phyloP scores from a whole-genome alignment of 1,140 invertebrate species.

The Limonius californicus region DNA sequence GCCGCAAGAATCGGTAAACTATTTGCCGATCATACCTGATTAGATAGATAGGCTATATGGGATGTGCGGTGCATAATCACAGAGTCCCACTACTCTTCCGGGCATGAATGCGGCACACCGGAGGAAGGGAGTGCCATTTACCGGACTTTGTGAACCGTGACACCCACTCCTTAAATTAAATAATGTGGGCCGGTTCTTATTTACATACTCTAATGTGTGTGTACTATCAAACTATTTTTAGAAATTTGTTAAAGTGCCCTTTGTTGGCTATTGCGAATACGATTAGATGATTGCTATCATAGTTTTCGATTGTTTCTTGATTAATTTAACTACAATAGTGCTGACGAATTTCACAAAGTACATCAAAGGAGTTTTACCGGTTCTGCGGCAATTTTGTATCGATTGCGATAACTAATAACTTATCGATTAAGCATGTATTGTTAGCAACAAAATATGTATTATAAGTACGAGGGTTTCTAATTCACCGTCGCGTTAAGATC shows the following conservation, averaged over 20 bases:
- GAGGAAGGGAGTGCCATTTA: constrained; percentile 12
- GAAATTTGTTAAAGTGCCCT: not conserved
- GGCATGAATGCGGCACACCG: not conserved
- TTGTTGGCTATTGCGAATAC: too few relatives aligned
- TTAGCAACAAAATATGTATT: too few relatives aligned
- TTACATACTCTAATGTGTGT: constrained; percentile 4
- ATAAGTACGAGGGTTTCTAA: too few relatives aligned
- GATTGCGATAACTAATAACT: too few relatives aligned
- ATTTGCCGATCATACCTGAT: not conserved
- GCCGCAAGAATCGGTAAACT: not conserved
- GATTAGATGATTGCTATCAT: too few relatives aligned
- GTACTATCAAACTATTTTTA: not conserved
- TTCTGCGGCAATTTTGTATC: too few relatives aligned
- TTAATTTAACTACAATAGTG: too few relatives aligned
- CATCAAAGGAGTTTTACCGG: too few relatives aligned
- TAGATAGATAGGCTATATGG: constrained; percentile 1
- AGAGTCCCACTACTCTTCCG: constrained; percentile 10
- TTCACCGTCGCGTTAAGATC: too few relatives aligned
- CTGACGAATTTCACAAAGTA: too few relatives aligned
- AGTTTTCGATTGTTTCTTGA: too few relatives aligned
- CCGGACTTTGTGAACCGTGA: constrained; percentile 9
- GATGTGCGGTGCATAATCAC: constrained; percentile 12
- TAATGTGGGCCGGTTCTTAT: not conserved
- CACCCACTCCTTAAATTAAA: constrained; percentile 9
- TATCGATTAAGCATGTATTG: too few relatives aligned